Evolutionary conservation across 2,888 invertebrate species (phyloP).

Genomic region (Hypomecis punctinalis): DNA sequence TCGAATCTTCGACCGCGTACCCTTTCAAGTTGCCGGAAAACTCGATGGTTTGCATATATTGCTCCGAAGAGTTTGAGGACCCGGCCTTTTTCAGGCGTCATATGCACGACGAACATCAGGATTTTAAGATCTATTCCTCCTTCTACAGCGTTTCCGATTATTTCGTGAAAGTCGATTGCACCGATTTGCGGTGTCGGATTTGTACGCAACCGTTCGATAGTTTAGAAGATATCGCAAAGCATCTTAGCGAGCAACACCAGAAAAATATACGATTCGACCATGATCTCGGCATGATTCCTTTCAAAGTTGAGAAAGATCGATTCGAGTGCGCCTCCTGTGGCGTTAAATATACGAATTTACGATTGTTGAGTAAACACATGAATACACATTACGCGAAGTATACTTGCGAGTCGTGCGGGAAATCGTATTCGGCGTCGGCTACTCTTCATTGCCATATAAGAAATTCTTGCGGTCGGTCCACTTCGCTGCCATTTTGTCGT

Average conservation of each 20-base stretch:
- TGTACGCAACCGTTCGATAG: conserved; percentile 47
- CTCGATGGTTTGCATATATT: conserved; percentile 59
- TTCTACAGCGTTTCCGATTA: conserved; percentile 17
- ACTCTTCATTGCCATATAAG: conserved; percentile 52
- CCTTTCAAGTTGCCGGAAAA: conserved; percentile 62
- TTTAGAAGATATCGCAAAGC: conserved; percentile 50
- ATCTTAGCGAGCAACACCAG: conserved; percentile 52
- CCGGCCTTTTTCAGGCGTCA: conserved; percentile 53
- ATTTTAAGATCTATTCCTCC: conserved; percentile 43
- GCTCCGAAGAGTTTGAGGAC: conserved; percentile 53
- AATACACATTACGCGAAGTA: conserved; percentile 56
- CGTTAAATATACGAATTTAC: conserved; percentile 52
- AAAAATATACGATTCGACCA: conserved; percentile 47
- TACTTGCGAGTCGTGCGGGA: conserved; percentile 62
- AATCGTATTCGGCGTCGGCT: conserved; percentile 50
- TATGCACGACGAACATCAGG: conserved; percentile 52
- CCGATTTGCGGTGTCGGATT: conserved; percentile 56
- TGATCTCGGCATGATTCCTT: conserved; percentile 57
- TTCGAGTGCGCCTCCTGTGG: conserved; percentile 54
- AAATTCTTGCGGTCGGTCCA: conserved; percentile 46
- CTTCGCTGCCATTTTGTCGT: conserved; percentile 48
- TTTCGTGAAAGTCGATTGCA: conserved; percentile 53
- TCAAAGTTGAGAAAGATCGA: conserved; percentile 51
- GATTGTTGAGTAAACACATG: conserved; percentile 57
- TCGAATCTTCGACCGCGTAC: conserved; percentile 60